phyloP scores from a whole-genome alignment of 2,888 invertebrate species.

The Tetrapedia diversipes region DNA sequence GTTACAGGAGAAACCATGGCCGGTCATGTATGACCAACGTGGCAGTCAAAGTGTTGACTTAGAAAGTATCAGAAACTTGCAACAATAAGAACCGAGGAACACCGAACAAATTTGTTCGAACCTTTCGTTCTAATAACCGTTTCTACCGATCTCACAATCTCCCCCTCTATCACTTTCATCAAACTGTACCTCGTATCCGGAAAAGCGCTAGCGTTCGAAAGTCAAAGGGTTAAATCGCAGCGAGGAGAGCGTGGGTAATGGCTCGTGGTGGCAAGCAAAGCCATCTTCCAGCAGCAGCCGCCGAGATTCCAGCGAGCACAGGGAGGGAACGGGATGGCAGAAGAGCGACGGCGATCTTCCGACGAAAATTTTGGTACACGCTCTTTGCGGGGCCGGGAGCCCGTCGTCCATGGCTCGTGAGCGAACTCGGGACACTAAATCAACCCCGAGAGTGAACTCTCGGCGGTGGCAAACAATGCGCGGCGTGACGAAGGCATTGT shows the following conservation, averaged over 20 bases:
- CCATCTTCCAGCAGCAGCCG: slow-evolving; percentile 39
- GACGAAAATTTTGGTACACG: slow-evolving; percentile 76
- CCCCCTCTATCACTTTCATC: no score
- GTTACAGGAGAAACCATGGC: no score
- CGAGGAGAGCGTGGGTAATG: slow-evolving; percentile 7
- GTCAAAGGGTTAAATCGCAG: not conserved
- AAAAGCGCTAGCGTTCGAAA: not conserved
- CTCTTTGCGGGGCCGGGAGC: slow-evolving; percentile 75
- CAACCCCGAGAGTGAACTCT: slow-evolving; percentile 76
- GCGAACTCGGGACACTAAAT: slow-evolving; percentile 76
- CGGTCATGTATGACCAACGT: no score
- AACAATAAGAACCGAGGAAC: no score
- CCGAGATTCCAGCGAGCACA: slow-evolving; percentile 1
- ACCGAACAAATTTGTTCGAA: no score
- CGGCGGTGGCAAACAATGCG: slow-evolving; percentile 80
- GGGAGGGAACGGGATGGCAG: slow-evolving; percentile 46
- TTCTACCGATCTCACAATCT: no score
- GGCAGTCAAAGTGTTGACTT: no score
- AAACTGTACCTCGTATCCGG: no score
- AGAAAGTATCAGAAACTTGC: no score
- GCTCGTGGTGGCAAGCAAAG: slow-evolving; percentile 24
- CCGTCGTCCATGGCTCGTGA: slow-evolving; percentile 67
- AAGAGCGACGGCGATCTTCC: slow-evolving; percentile 62
- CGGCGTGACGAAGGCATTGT: slow-evolving; percentile 81
- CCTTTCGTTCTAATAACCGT: no score